These are phyloP conservation scores for Xenopus tropicalis DNA, from an alignment of 2,113 vertebrate species.

Conservation along the genomic window UCB_Xtro_10.0 CM004446.2:54036001-54036500, in stretches of 20 bases:
- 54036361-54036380: conserved; percentile 45
- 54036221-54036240: conserved; percentile 82
- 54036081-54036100: conserved; percentile 94
- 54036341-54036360: conserved; percentile 58
- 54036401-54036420: conserved; percentile 60
- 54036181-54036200: conserved; percentile 82
- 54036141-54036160: conserved; percentile 99
- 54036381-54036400: conserved; percentile 61
- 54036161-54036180: conserved; percentile 96
- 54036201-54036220: conserved; percentile 62
- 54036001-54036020: conserved; percentile 70
- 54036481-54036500: conserved; percentile 64
- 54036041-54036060: conserved; percentile 76
- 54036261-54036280: conserved; percentile 80
- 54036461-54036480: conserved; percentile 66
- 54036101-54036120: conserved; percentile 98
- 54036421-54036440: conserved; percentile 57
- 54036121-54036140: conserved; percentile 99
- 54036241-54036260: conserved; percentile 76
- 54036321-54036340: conserved; percentile 39
- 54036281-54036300: conserved; percentile 77
- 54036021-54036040: conserved; percentile 65
- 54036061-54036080: conserved; percentile 98
- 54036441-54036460: conserved; percentile 54
- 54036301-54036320: conserved; percentile 78